Conservation (phyloP, 2,797 vertebrate genomes). For the Galagoides demidoff region DNA sequence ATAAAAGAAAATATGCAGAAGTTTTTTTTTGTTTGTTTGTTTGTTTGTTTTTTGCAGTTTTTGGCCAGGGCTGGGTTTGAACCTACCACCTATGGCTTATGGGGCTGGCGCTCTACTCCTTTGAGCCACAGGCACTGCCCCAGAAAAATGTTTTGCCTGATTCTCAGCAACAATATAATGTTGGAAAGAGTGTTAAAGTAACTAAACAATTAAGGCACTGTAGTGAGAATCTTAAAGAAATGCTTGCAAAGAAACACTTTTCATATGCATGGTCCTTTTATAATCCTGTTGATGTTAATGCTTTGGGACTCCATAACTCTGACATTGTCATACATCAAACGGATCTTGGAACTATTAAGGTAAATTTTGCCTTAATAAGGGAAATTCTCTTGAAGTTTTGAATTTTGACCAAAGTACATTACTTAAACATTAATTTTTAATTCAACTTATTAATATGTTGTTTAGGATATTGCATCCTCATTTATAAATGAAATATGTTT, state of each 20-base stretch:
- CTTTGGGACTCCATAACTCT: slow-evolving; percentile 89
- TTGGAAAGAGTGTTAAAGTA: slow-evolving; percentile 83
- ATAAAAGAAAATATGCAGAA: slow-evolving; percentile 81
- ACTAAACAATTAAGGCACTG: slow-evolving; percentile 90
- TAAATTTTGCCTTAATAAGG: slow-evolving; percentile 83
- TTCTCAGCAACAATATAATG: slow-evolving; percentile 83
- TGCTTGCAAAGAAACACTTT: slow-evolving; percentile 94
- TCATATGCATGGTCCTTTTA: slow-evolving; percentile 95
- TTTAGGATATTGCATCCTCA: too few relatives aligned
- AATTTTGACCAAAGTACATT: too few relatives aligned
- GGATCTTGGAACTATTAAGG: slow-evolving; percentile 93
- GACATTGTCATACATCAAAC: slow-evolving; percentile 91
- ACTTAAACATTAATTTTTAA: too few relatives aligned
- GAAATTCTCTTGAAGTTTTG: not conserved
- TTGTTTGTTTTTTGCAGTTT: too few relatives aligned
- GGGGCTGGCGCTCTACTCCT: too few relatives aligned
- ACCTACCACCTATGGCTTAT: too few relatives aligned
- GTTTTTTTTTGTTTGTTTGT: too few relatives aligned
- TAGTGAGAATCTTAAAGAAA: slow-evolving; percentile 92
- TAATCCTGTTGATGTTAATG: slow-evolving; percentile 88
- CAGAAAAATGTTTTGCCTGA: slow-evolving; percentile 87
- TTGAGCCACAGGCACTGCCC: too few relatives aligned
- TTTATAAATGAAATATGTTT: too few relatives aligned
- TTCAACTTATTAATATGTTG: too few relatives aligned
- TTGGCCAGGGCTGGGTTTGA: too few relatives aligned